A percentile compares a stretch with the other conserved stretches of the same genome.
phyloP scores from a whole-genome alignment of 2,888 invertebrate species.

The Glyphotaelius pellucidus region DNA sequence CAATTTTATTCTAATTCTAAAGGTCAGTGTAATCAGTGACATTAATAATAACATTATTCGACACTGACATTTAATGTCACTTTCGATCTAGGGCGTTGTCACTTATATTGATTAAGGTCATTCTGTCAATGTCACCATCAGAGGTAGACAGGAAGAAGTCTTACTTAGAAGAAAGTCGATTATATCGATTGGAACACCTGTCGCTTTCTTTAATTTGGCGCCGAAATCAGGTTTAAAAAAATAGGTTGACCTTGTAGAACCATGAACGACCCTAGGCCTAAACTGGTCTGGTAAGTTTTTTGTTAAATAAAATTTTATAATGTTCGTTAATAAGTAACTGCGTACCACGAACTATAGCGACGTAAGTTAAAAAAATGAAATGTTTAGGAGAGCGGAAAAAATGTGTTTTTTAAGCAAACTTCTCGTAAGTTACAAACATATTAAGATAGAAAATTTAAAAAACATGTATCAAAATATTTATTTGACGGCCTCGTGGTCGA shows the following conservation, averaged over 20 bases:
- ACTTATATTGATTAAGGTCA: background rate
- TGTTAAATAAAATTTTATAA: background rate
- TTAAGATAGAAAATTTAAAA: no score
- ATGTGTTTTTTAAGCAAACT: no score
- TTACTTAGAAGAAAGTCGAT: background rate
- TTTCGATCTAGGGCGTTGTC: background rate
- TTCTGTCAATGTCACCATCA: background rate
- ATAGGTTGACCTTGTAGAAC: background rate
- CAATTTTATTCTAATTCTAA: background rate
- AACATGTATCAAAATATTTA: no score
- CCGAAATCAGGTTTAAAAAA: background rate
- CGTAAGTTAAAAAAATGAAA: no score
- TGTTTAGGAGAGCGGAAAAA: no score
- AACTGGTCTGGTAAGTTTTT: background rate
- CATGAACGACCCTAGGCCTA: background rate
- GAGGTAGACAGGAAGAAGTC: background rate
- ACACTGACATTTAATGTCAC: background rate
- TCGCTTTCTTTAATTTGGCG: background rate
- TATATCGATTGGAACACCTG: background rate
- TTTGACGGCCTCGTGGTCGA: no score
- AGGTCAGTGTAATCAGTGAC: background rate
- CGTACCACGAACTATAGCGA: background rate
- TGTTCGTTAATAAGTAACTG: background rate
- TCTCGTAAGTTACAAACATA: no score
- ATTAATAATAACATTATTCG: background rate